phyloP scores from a whole-genome alignment of 2,113 vertebrate genomes.

The Hippoglossus stenolepis region DNA sequence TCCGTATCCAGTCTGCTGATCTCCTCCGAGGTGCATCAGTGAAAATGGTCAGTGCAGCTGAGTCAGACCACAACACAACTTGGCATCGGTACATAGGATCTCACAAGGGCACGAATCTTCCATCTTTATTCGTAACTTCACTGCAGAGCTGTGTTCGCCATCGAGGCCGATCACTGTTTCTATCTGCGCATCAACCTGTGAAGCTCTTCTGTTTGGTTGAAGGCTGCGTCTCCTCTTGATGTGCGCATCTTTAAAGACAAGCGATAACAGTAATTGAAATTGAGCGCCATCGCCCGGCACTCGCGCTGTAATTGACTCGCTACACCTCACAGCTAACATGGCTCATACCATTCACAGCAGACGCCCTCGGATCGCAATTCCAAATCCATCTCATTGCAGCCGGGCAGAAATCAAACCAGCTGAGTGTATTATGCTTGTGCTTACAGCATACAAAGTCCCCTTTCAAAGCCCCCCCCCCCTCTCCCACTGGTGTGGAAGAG shows the following conservation, averaged over 20 bases:
- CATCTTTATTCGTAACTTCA: constrained; percentile 18
- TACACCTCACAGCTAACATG: constrained; percentile 29
- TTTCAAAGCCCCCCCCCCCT: background rate
- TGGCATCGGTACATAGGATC: background rate
- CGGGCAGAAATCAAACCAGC: constrained; percentile 41
- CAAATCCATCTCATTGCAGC: constrained; percentile 43
- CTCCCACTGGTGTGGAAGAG: background rate
- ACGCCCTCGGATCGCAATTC: constrained; percentile 31
- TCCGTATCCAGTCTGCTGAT: background rate
- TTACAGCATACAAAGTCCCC: constrained; percentile 8
- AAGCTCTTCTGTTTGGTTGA: constrained; percentile 35
- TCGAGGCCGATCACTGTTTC: constrained; percentile 8
- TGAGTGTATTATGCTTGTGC: constrained; percentile 31
- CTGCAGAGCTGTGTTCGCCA: constrained; percentile 11
- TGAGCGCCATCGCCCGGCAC: constrained; percentile 37
- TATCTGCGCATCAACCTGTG: constrained; percentile 5
- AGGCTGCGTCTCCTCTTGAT: constrained; percentile 30
- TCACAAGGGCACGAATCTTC: constrained; percentile 13
- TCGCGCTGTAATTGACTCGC: constrained; percentile 37
- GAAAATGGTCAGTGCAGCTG: constrained; percentile 1
- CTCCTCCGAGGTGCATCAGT: background rate
- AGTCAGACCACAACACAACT: background rate
- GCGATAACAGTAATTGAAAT: constrained; percentile 61
- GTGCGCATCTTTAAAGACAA: constrained; percentile 35
- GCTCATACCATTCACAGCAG: constrained; percentile 31